phyloP scores from a whole-genome alignment of 2,888 invertebrate genomes.

The Drosophila colorata region DNA sequence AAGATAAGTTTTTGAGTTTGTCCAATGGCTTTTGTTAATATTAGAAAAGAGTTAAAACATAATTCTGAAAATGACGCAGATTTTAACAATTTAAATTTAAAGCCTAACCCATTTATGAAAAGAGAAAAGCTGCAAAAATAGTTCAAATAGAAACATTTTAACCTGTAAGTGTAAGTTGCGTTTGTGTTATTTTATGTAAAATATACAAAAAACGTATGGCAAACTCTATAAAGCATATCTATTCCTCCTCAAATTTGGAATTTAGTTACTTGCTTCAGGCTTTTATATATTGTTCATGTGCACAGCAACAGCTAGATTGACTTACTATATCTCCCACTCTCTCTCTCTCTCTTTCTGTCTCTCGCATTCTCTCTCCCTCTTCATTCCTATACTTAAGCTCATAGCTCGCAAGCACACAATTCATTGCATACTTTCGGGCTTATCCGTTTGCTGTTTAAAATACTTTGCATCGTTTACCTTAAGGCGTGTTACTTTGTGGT shows the following conservation, averaged over 20 bases:
- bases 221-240: too few species aligned
- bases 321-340: not conserved
- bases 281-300: not conserved
- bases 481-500: conserved; percentile 16
- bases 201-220: too few species aligned
- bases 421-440: conserved; percentile 28
- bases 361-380: not conserved
- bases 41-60: not conserved
- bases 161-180: too few species aligned
- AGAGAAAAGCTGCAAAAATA: too few species aligned
- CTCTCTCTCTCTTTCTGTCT: too few species aligned
- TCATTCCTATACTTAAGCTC: not conserved
- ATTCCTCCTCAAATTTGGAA: too few species aligned
- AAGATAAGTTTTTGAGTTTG: too few species aligned
- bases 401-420: conserved; percentile 1
- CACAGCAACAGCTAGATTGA: not conserved
- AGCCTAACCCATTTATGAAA: too few species aligned
- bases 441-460: conserved; percentile 20
- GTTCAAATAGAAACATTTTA: too few species aligned
- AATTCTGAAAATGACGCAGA: not conserved
- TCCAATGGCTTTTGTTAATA: too few species aligned
- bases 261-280: not conserved
- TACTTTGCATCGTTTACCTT: conserved; percentile 16
- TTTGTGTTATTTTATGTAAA: too few species aligned
- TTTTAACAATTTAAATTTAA: too few species aligned